Conservation (phyloP, 2,888 invertebrate genomes). For the Meiosimyza decipiens region DNA sequence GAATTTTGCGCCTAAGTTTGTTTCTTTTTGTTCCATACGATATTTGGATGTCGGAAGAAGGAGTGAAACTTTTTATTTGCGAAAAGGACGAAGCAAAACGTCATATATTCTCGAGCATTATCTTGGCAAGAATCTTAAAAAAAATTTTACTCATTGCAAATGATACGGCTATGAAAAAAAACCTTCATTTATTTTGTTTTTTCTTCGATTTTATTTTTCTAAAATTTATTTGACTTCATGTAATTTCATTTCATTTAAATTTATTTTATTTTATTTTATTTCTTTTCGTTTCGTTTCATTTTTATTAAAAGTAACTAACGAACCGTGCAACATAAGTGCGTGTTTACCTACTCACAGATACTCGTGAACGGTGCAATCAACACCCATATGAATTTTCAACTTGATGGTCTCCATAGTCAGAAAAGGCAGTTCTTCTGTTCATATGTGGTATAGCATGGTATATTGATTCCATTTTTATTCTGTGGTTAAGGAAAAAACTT, state of each 20-base stretch:
- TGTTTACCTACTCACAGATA: constrained; percentile 15
- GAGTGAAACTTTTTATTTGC: not conserved
- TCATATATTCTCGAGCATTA: not conserved
- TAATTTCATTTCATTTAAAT: constrained; percentile 16
- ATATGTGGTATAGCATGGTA: too few relatives aligned
- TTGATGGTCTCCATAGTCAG: too few relatives aligned
- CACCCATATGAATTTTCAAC: too few relatives aligned
- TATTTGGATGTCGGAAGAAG: not conserved
- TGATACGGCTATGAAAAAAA: constrained; percentile 22
- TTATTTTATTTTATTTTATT: constrained; percentile 23
- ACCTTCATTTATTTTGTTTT: constrained; percentile 3
- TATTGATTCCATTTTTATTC: too few relatives aligned
- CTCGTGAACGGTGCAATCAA: not conserved
- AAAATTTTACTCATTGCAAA: constrained; percentile 1
- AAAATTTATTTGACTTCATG: not conserved
- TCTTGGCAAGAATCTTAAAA: not conserved
- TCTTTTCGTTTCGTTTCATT: constrained; percentile 3
- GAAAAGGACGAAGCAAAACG: not conserved
- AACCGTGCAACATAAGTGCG: constrained; percentile 30
- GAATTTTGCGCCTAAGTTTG: not conserved
- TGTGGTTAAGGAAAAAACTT: too few relatives aligned
- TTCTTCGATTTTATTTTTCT: too few relatives aligned
- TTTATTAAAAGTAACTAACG: constrained; percentile 33
- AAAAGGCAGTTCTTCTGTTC: too few relatives aligned
- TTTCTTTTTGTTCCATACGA: constrained; percentile 7